phyloP scores from a whole-genome alignment of 2,797 vertebrate species.

The Falco peregrinus region DNA sequence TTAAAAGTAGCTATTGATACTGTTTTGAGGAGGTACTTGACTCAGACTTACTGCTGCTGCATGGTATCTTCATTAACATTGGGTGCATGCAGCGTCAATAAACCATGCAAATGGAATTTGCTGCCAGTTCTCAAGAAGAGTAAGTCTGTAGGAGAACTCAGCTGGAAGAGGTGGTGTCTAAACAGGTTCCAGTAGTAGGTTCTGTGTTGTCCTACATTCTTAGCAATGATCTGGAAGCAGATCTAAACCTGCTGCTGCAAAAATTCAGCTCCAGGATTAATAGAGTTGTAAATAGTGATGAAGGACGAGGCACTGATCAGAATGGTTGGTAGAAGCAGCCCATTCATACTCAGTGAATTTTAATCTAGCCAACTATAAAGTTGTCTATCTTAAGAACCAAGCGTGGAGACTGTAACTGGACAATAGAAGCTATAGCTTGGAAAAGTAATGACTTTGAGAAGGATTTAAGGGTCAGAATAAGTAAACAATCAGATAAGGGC shows the following conservation, averaged over 20 bases:
- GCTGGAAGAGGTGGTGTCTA: background rate
- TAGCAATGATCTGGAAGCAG: background rate
- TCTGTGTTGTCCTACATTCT: background rate
- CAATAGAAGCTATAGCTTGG: background rate
- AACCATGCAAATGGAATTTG: background rate
- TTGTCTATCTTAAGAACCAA: background rate
- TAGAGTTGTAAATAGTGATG: background rate
- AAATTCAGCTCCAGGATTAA: background rate
- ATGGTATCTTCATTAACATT: background rate
- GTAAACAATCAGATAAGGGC: background rate
- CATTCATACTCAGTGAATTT: background rate
- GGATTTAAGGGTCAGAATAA: background rate
- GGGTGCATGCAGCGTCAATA: background rate
- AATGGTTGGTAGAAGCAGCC: background rate
- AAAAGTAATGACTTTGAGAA: background rate
- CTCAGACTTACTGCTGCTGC: background rate
- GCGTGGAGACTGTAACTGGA: background rate
- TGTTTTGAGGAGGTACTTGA: background rate
- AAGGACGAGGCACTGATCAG: background rate
- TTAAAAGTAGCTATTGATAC: background rate
- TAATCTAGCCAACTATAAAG: background rate
- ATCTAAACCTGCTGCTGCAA: background rate
- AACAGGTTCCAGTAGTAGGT: background rate
- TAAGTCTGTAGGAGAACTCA: background rate
- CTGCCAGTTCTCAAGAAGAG: background rate